These are phyloP conservation scores for Macrostomum cliftonense DNA, from an alignment of 2,888 invertebrate species.

Conservation along the genomic window DNA sequence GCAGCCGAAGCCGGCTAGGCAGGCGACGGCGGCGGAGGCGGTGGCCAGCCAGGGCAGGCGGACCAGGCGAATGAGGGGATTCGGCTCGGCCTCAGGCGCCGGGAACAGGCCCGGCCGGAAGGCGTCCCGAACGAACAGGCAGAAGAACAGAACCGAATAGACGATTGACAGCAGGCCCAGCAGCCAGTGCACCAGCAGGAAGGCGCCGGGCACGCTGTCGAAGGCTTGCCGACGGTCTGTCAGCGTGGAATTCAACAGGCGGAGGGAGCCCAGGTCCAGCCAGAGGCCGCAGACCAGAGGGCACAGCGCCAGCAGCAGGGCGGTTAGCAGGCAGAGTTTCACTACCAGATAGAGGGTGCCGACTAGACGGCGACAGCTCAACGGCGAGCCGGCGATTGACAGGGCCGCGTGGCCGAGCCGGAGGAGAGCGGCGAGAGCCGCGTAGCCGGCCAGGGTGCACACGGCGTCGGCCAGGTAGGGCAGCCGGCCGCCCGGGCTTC, in stretches of 20 bases:
- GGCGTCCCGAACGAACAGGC: slow-evolving; percentile 70
- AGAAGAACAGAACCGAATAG: slow-evolving; percentile 78
- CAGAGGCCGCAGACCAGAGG: slow-evolving; percentile 96
- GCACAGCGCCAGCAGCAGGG: slow-evolving; percentile 86
- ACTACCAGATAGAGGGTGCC: slow-evolving; percentile 49
- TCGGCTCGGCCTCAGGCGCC: slow-evolving; percentile 29
- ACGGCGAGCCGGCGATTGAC: background rate
- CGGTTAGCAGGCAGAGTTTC: slow-evolving; percentile 73
- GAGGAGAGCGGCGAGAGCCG: background rate
- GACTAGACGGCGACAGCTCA: background rate
- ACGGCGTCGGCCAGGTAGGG: no score
- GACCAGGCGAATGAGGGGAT: no score
- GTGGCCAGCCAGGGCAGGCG: no score
- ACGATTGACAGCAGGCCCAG: slow-evolving; percentile 96
- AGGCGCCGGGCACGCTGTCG: slow-evolving; percentile 74
- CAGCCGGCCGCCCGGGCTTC: background rate
- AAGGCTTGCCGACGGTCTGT: slow-evolving; percentile 60
- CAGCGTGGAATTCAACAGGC: slow-evolving; percentile 34
- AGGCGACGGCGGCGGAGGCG: background rate
- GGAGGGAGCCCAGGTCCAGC: slow-evolving; percentile 85
- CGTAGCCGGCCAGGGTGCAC: background rate
- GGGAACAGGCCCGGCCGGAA: slow-evolving; percentile 86
- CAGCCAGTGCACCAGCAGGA: slow-evolving; percentile 94
- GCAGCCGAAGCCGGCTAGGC: slow-evolving; percentile 55
- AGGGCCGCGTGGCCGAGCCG: background rate